A percentile compares a stretch with the other conserved stretches of the same genome.
Evolutionary conservation across 2,888 invertebrate species (phyloP).

Genomic region (Rhagonycha fulva): DNA sequence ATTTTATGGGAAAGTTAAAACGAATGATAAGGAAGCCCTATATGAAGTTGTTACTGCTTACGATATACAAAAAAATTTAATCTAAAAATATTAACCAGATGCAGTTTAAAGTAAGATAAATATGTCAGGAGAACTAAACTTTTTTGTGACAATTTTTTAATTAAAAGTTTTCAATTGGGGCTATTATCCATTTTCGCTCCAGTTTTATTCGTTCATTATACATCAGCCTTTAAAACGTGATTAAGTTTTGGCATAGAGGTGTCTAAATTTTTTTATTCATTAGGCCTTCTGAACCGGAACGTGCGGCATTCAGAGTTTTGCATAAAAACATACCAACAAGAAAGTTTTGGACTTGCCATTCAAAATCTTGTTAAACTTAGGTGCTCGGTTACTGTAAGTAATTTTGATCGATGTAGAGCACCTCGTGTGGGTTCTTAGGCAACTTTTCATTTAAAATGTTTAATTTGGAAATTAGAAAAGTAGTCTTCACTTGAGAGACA

Average conservation of each 20-base stretch:
- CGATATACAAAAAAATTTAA: neutral
- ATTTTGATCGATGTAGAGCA: neutral
- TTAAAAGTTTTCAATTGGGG: neutral
- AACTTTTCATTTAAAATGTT: neutral
- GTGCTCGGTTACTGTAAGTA: neutral
- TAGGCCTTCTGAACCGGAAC: neutral
- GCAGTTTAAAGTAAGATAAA: constrained; percentile 1
- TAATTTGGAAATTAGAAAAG: neutral
- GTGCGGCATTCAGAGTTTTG: neutral
- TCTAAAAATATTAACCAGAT: constrained; percentile 4
- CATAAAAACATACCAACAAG: neutral
- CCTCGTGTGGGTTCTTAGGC: neutral
- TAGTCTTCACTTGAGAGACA: neutral
- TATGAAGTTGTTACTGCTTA: neutral
- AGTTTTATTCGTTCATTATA: neutral
- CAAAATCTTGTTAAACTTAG: neutral
- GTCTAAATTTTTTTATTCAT: neutral
- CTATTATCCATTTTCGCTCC: neutral
- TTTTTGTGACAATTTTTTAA: neutral
- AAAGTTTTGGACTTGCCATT: neutral
- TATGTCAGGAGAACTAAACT: neutral
- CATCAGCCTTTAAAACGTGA: too few relatives aligned
- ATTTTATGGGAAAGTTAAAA: constrained; percentile 10
- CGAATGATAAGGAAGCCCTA: constrained; percentile 1
- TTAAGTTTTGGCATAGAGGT: neutral